A percentile compares a stretch with the other conserved stretches of the same genome.
These are phyloP conservation scores for Enteromius viviparus DNA, from an alignment of 2,797 vertebrate genomes.

Conservation along the genomic window DNA sequence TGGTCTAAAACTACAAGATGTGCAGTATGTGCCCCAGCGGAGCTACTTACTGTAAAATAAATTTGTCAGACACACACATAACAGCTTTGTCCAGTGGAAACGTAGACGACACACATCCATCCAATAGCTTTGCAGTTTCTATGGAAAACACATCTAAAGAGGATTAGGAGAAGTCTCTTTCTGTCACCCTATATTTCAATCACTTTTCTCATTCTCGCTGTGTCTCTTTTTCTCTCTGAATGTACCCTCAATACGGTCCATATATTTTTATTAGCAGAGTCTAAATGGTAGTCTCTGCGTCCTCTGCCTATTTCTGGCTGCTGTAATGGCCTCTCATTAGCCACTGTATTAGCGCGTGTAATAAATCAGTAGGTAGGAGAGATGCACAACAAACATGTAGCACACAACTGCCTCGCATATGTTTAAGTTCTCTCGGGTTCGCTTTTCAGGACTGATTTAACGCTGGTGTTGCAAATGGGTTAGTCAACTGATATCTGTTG, in stretches of 20 bases:
- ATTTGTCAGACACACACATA: constrained; percentile 34
- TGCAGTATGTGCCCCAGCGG: constrained; percentile 29
- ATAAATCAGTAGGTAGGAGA: constrained; percentile 21
- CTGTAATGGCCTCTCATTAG: constrained; percentile 62
- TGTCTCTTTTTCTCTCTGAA: constrained; percentile 38
- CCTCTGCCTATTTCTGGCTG: constrained; percentile 35
- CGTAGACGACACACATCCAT: constrained; percentile 66
- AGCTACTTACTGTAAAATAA: constrained; percentile 47
- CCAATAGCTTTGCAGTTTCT: constrained; percentile 71
- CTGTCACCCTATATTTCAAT: constrained; percentile 36
- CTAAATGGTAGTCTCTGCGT: constrained; percentile 20
- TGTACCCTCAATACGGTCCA: constrained; percentile 17
- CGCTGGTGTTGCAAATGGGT: background rate
- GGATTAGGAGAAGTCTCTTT: constrained; percentile 22
- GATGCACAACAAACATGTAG: constrained; percentile 10
- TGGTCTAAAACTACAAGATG: background rate
- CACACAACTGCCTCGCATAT: constrained; percentile 1
- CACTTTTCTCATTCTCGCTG: constrained; percentile 22
- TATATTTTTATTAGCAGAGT: constrained; percentile 38
- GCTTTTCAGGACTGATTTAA: constrained; percentile 1
- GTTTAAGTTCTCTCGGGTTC: background rate
- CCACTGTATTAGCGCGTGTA: constrained; percentile 53
- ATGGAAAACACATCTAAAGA: constrained; percentile 68
- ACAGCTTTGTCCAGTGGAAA: constrained; percentile 70
- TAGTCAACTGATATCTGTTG: background rate